Conservation (phyloP, 2,888 invertebrate genomes). For the Tetramorium bicarinatum region DNA sequence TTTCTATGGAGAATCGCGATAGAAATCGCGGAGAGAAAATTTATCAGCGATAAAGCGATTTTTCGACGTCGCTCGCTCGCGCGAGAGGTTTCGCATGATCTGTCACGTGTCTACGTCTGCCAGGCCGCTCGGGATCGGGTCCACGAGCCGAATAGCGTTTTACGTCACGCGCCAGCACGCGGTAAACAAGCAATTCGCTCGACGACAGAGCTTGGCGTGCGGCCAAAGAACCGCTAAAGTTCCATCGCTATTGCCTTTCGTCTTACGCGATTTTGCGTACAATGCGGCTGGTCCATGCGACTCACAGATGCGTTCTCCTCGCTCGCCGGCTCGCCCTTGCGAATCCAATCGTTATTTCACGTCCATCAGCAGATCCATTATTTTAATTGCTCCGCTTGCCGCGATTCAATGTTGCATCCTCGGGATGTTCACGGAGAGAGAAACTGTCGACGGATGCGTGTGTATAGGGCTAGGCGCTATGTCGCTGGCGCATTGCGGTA, state of each 20-base stretch:
- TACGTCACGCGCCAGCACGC: conserved; percentile 77
- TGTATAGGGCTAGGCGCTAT: conserved; percentile 48
- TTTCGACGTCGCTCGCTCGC: conserved; percentile 13
- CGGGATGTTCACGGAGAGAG: neutral
- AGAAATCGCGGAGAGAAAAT: neutral
- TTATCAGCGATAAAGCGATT: conserved; percentile 21
- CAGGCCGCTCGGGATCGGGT: conserved; percentile 50
- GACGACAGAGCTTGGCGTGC: conserved; percentile 67
- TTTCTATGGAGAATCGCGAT: neutral
- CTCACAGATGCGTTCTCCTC: neutral
- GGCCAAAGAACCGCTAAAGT: conserved; percentile 68
- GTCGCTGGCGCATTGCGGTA: conserved; percentile 81
- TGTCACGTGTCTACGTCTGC: conserved; percentile 60
- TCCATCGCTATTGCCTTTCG: conserved; percentile 34
- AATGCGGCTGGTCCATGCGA: conserved; percentile 13
- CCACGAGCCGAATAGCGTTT: conserved; percentile 73
- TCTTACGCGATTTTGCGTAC: conserved; percentile 35
- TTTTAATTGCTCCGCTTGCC: conserved; percentile 11
- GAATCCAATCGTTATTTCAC: neutral
- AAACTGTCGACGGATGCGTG: neutral
- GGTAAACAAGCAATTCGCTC: conserved; percentile 79
- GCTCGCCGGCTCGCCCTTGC: neutral
- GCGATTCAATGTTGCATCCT: neutral
- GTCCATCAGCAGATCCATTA: no score
- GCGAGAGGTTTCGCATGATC: conserved; percentile 39